A percentile compares a stretch with the other conserved stretches of the same genome.
Evolutionary conservation across 2,888 invertebrate genomes (phyloP).

Genomic region (Blastobasis adustella): DNA sequence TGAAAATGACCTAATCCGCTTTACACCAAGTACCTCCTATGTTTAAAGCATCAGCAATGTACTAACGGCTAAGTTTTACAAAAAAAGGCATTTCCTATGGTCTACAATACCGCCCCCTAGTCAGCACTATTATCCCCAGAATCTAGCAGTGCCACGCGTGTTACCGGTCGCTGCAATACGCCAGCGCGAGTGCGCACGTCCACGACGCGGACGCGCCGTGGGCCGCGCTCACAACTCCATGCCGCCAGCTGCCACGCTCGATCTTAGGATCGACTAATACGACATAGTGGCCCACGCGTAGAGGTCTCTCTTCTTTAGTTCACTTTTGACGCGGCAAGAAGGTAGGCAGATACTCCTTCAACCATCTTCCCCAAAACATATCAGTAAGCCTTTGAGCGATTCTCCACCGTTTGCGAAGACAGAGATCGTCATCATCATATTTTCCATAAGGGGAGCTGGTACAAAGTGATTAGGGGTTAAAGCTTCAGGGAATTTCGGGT

Average conservation of each 20-base stretch:
- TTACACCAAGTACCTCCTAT: no score
- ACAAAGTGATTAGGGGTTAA: slow-evolving; percentile 31
- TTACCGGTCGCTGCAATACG: slow-evolving; percentile 4
- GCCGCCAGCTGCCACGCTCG: slow-evolving; percentile 4
- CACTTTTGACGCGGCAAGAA: slow-evolving; percentile 9
- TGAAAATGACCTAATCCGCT: no score
- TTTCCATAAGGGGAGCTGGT: slow-evolving; percentile 10
- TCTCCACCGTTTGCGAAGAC: slow-evolving; percentile 21
- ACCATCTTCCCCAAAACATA: slow-evolving; percentile 24
- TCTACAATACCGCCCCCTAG: background rate
- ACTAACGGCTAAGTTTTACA: no score
- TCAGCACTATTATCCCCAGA: slow-evolving; percentile 4
- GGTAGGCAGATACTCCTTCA: slow-evolving; percentile 12
- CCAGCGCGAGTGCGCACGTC: slow-evolving; percentile 9
- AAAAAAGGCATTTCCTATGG: no score
- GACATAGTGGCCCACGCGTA: slow-evolving; percentile 8
- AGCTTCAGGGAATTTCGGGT: slow-evolving; percentile 18
- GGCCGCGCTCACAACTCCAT: slow-evolving; percentile 4
- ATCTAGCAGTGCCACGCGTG: slow-evolving; percentile 9
- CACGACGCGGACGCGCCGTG: slow-evolving; percentile 6
- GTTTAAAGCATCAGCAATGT: no score
- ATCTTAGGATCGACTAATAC: slow-evolving; percentile 5
- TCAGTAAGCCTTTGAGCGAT: slow-evolving; percentile 16
- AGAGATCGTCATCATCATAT: slow-evolving; percentile 10
- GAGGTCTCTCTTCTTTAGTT: background rate